Percentiles rank a stretch among this genome's conserved stretches.
These are phyloP conservation scores for Drosophila atroscutellata DNA, from an alignment of 2,888 invertebrate genomes.

Conservation along the genomic window DNA sequence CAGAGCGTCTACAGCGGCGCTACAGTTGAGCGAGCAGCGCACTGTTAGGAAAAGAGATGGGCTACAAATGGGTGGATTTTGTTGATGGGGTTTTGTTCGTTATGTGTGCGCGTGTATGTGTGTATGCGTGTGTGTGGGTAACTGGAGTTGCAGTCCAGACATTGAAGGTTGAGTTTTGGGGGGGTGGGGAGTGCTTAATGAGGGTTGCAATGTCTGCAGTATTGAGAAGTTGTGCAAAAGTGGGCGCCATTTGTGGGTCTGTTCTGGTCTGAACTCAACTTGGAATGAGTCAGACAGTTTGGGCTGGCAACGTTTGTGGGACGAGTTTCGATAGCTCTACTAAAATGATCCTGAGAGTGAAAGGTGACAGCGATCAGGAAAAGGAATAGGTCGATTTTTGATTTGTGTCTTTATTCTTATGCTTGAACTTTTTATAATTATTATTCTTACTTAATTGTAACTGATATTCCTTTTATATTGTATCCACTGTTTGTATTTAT, in stretches of 20 bases:
- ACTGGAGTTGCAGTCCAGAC: conserved; percentile 66
- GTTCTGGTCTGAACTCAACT: conserved; percentile 5
- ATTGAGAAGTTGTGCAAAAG: conserved; percentile 47
- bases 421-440: background rate
- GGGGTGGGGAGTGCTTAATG: conserved; percentile 48
- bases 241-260: conserved; percentile 30
- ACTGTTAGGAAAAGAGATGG: conserved; percentile 47
- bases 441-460: conserved; percentile 5
- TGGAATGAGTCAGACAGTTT: conserved; percentile 65
- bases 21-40: conserved; percentile 62
- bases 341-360: conserved; percentile 51
- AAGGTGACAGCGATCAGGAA: conserved; percentile 43
- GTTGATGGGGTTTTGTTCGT: conserved; percentile 11
- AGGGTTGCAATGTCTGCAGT: conserved; percentile 72
- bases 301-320: conserved; percentile 30
- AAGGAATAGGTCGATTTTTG: background rate
- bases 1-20: conserved; percentile 67
- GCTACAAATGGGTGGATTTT: conserved; percentile 5
- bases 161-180: conserved; percentile 43
- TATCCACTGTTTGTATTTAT: conserved; percentile 12
- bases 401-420: no score
- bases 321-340: conserved; percentile 19
- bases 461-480: background rate
- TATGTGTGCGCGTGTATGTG: conserved; percentile 5
- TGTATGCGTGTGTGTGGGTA: conserved; percentile 11